A percentile compares a stretch with the other conserved stretches of the same genome.
phyloP scores from a whole-genome alignment of 2,888 invertebrate genomes.

The Sturmia bella region DNA sequence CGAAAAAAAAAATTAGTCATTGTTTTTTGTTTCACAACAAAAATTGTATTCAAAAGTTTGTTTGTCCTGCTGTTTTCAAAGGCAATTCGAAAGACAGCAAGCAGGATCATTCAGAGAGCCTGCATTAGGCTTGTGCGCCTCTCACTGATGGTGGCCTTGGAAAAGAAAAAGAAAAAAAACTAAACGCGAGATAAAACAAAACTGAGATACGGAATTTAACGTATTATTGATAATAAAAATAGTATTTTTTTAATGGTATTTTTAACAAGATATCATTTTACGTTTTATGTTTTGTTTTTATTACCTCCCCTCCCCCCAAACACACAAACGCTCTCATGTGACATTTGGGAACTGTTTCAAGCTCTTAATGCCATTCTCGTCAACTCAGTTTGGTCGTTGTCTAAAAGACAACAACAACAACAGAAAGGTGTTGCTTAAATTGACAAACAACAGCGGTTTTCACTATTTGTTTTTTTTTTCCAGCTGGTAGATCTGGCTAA shows the following conservation, averaged over 20 bases:
- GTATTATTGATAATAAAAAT: constrained; percentile 39
- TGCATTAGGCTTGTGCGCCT: constrained; percentile 39
- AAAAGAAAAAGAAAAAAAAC: too few relatives aligned
- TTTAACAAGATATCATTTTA: constrained; percentile 37
- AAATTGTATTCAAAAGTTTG: constrained; percentile 62
- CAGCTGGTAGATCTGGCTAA: too few relatives aligned
- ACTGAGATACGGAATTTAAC: constrained; percentile 44
- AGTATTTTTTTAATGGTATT: constrained; percentile 29
- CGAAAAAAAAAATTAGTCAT: constrained; percentile 61
- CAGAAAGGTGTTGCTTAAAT: too few relatives aligned
- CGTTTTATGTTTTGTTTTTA: constrained; percentile 48
- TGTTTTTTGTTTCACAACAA: constrained; percentile 63
- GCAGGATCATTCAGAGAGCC: constrained; percentile 45
- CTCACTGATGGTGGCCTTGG: constrained; percentile 49
- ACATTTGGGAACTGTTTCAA: not conserved
- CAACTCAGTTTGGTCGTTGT: not conserved
- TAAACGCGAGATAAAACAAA: constrained; percentile 49
- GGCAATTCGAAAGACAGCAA: constrained; percentile 26
- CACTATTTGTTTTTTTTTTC: too few relatives aligned
- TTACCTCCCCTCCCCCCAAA: too few relatives aligned
- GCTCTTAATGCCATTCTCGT: not conserved
- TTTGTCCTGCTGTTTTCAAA: constrained; percentile 55
- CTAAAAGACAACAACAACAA: too few relatives aligned
- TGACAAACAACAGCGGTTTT: too few relatives aligned
- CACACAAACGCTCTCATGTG: constrained; percentile 10